Evolutionary conservation across 2,113 vertebrate species (phyloP).

Genomic region (Myotis lucifugus): DNA sequence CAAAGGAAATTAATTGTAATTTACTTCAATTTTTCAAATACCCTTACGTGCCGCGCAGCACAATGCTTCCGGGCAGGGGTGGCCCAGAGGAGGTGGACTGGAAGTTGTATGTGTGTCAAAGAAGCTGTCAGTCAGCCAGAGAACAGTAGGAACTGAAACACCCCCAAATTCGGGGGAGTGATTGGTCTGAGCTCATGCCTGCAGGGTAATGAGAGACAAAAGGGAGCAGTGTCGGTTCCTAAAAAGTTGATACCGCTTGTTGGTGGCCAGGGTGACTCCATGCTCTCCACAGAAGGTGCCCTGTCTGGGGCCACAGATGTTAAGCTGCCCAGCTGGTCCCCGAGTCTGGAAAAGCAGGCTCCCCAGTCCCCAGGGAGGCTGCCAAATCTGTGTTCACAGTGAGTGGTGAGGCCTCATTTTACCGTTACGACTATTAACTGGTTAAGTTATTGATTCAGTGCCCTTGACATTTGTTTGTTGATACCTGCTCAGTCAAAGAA

Average conservation of each 20-base stretch:
- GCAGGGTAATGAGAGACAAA: not conserved
- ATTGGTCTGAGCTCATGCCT: slow-evolving; percentile 43
- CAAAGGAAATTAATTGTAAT: slow-evolving; percentile 71
- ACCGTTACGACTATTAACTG: not conserved
- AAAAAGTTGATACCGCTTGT: not conserved
- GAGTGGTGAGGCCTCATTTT: not conserved
- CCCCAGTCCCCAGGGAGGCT: not conserved
- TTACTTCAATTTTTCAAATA: slow-evolving; percentile 62
- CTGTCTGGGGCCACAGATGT: not conserved
- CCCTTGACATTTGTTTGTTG: not conserved
- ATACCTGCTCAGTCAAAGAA: not conserved
- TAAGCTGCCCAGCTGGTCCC: not conserved
- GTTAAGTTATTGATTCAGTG: not conserved
- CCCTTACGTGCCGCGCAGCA: not conserved
- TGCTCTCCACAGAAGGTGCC: not conserved
- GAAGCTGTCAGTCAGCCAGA: slow-evolving; percentile 26
- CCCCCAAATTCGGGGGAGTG: slow-evolving; percentile 41
- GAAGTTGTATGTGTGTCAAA: slow-evolving; percentile 42
- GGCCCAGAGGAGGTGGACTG: slow-evolving; percentile 54
- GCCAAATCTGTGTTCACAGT: not conserved
- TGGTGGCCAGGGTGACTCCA: not conserved
- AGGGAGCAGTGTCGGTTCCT: not conserved
- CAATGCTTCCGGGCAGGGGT: slow-evolving; percentile 61
- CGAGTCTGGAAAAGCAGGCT: not conserved
- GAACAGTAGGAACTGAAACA: slow-evolving; percentile 39